A percentile compares a stretch with the other conserved stretches of the same genome.
These are phyloP conservation scores for Euglossa dilemma DNA, from an alignment of 1,140 invertebrate species.

Conservation along the genomic window DNA sequence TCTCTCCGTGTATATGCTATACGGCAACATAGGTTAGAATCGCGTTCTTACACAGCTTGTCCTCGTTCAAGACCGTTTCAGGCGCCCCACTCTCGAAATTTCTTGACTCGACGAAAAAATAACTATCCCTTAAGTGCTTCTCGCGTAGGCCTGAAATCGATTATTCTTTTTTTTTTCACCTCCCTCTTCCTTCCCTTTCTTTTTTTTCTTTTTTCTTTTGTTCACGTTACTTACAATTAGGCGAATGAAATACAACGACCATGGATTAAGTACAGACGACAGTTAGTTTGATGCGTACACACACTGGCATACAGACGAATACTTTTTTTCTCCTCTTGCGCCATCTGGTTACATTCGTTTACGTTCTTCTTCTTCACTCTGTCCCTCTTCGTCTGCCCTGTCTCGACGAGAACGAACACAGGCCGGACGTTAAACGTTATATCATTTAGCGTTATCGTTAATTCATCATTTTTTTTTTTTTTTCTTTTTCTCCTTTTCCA, in stretches of 20 bases:
- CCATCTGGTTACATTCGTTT: background rate
- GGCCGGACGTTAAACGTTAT: conserved; percentile 62
- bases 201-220: background rate
- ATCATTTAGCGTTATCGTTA: conserved; percentile 47
- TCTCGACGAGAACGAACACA: conserved; percentile 60
- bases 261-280: conserved; percentile 55
- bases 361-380: background rate
- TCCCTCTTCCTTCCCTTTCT: background rate
- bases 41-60: background rate
- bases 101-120: conserved; percentile 18
- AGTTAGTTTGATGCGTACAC: conserved; percentile 45
- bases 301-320: conserved; percentile 43
- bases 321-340: conserved; percentile 3
- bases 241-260: conserved; percentile 57
- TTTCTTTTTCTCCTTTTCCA: background rate
- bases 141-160: conserved; percentile 46
- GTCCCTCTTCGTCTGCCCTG: conserved; percentile 33
- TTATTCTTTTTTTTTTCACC: background rate
- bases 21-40: conserved; percentile 2
- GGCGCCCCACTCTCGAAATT: conserved; percentile 29
- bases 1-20: background rate
- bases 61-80: conserved; percentile 15
- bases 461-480: conserved; percentile 22
- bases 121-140: conserved; percentile 4
- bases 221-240: conserved; percentile 41